Evolutionary conservation across 2,888 invertebrate genomes (phyloP), one percentile per base, ranked within the genome.

Genomic region (Drosophila eohydei): DNA sequence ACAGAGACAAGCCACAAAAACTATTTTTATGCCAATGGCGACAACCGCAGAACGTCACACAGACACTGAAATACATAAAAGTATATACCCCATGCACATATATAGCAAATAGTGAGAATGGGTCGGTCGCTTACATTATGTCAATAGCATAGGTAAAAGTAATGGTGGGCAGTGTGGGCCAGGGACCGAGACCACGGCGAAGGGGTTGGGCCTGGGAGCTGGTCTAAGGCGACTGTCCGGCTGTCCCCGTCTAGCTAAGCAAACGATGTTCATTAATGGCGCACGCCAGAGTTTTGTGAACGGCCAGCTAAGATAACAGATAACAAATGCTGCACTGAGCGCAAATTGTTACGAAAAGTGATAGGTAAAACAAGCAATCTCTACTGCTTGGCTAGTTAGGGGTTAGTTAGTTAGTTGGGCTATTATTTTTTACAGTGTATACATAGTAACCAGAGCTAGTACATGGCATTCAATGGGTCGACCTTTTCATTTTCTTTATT

Each of bases 261-360:
- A 84, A 83, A 83, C 78, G 85, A 78, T 78, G 83, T 83, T 84
- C 83, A 83, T 83, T 83, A 83, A 87, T 84, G 83, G 85, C 83
- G 88, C 88, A 83, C 83, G 83, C 88, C 85, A 83, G 62, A 80
- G 78, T 78, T 78, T 71, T 63, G 74, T 60, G 51, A 78, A 74
- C 77, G 81, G 64, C 83, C 67, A 79, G 79, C 67, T 70, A 87
- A 74, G 83, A 87, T 83, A 83, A 71, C 83, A 82, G 83, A 87
- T 83, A 83, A 84, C 82, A 84, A 74, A 66, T 43, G 68, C 12
- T 38, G 52, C 78, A 78, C 79, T 67, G 55, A n/a, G 30, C 50
- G 52, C 71, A 78, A 21, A 34, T 2, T 30, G 43, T 1, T 9
- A 36, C 32, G 7, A 4, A 44, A 36, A 14, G 4, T 28, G 9